Base-by-base conservation (phyloP, 2,113 vertebrate genomes). In the Phrynosoma blainvillii region DNA sequence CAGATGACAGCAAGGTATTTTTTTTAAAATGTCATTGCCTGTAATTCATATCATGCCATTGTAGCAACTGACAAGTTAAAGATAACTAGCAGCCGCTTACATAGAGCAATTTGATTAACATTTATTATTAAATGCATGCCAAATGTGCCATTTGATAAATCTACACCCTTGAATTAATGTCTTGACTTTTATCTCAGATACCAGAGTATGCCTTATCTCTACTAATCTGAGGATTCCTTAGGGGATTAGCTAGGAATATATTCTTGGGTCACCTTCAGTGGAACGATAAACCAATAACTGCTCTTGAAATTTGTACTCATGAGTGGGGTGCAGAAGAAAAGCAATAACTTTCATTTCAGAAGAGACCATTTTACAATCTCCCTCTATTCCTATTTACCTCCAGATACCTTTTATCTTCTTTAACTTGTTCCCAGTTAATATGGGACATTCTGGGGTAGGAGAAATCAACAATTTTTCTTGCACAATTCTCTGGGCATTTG, bases 121-220 rank as follows among this genome's bases (percentile, higher is more conserved):
- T 94, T 96, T 94, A 94, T 88, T 96, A 95, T 95, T 92, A 94
- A 89, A 91, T 92, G 27, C 47, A 79, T 88, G 14, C 70, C 86
- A 91, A 76, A 94, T 88, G 92, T 95, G 87, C 40, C 85, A 92
- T 95, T 95, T 96, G 92, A 93, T 95, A 95, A 94, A 86, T 91
- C 13, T n/a, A 89, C 90, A 88, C 91, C 75, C 95, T 95, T 93
- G 71, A 94, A 93, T 96, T 94, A 92, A 90, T 95, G 95, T 94
- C 90, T 94, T 94, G 82, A 84, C 90, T 95, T 93, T 93, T 94
- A 92, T 95, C 94, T 94, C 87, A 59, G 90, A 84, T 84, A 91
- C 93, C 93, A 93, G 93, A 77, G 91, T 93, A 73, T 83, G 79
- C 42, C 30, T 90, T 93, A 73, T 89, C 88, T 91, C 52, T 89